Evolutionary conservation across 2,797 vertebrate species (phyloP).

Genomic region (Melanotaenia maccullochi): DNA sequence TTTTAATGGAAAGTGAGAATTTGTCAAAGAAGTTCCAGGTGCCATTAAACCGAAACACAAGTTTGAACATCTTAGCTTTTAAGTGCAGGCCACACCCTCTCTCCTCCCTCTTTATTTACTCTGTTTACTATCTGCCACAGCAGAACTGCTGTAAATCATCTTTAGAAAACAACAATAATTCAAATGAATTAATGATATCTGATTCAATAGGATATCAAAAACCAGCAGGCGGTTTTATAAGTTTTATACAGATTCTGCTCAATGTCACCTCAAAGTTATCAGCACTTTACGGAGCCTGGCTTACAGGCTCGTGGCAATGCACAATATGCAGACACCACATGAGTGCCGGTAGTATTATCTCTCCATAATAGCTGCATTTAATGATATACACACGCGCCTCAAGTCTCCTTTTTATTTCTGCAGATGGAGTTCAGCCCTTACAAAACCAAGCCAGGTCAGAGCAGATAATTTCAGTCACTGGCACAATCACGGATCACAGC

Average conservation of each 20-base stretch:
- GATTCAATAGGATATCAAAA: conserved; percentile 75
- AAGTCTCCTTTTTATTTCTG: conserved; percentile 75
- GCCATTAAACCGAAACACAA: conserved; percentile 35
- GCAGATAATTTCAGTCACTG: conserved; percentile 67
- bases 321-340: conserved; percentile 72
- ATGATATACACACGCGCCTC: conserved; percentile 72
- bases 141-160: conserved; percentile 67
- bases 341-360: conserved; percentile 73
- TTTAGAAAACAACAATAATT: conserved; percentile 75
- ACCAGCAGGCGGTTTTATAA: conserved; percentile 70
- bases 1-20: conserved; percentile 8
- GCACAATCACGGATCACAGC: conserved; percentile 75
- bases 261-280: conserved; percentile 85
- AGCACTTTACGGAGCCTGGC: conserved; percentile 70
- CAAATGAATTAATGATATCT: conserved; percentile 76
- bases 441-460: conserved; percentile 78
- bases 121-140: conserved; percentile 62
- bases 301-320: conserved; percentile 75
- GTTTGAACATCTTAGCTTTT: conserved; percentile 37
- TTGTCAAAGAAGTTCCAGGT: conserved; percentile 35
- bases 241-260: conserved; percentile 75
- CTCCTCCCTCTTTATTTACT: conserved; percentile 30
- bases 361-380: conserved; percentile 78
- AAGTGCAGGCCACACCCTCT: conserved; percentile 27
- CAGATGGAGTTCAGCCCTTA: conserved; percentile 68